Evolutionary conservation across 1,140 invertebrate species (phyloP), one percentile per base, ranked within the genome.

Genomic region (Eupeodes corollae): DNA sequence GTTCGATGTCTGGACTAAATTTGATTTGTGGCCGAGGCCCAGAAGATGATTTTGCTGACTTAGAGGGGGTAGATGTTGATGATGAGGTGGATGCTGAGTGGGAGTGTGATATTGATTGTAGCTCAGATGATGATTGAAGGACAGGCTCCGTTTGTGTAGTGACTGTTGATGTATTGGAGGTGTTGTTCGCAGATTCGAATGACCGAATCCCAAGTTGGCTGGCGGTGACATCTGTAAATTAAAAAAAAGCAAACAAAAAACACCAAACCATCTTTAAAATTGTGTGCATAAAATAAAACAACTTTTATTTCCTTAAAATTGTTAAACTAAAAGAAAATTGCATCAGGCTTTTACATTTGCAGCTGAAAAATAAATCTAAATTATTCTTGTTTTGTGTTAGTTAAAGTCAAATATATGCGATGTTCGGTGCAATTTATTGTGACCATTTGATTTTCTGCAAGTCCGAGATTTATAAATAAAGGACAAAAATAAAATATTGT

Each of bases 41-140:
- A 58, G 63, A 56, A 60, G 63, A 64, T 67, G 64, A 67, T 52
- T 67, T 67, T 58, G 63, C 56, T 57, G 63, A 66, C 58, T 67
- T 68, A 52, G 65, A 65, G 56, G 65, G 57, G 50, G 63, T 62
- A 53, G 64, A 59, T 64, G 72, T 63, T 73, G 73, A 59, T 70
- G 74, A 65, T 74, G 74, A 57, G 61, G 75, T 68, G 69, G 75
- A 64, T 70, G 73, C 54, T 69, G 69, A 59, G 60, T 67, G 67
- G 73, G 75, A 58, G 75, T 75, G 53, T 65, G 56, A 51, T 73
- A 74, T 61, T 78, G 75, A 57, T 75, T 75, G 69, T 77, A 78
- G 63, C 75, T 78, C 69, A 77, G 73, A 57, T 78, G 76, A 63
- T 78, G 76, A 67, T 78, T 78, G 70, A 78, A 78, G 64, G 76